Evolutionary conservation across 2,113 vertebrate species (phyloP), one percentile per base, ranked within the genome.

Genomic region (Albula goreensis): DNA sequence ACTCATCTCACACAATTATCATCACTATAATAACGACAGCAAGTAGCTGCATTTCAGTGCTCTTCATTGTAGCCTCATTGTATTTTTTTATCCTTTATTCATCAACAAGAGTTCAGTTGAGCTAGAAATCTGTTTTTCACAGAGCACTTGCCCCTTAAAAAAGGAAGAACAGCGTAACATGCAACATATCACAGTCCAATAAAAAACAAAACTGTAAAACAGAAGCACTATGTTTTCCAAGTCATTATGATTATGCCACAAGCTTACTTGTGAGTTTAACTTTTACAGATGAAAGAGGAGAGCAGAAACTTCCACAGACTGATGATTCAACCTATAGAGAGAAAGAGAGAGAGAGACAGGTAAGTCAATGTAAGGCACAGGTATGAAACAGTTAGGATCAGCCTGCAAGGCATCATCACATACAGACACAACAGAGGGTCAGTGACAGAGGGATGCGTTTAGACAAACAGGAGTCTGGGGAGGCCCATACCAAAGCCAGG

Each of bases 201-300:
- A 41, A 41, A 41, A 41, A 41, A 41, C 31, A 41, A 41, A 41
- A 41, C 31, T 41, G 31, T 41, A 1, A 41, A 41, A 41, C 31
- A 41, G 31, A 41, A 41, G 31, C 31, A 41, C 31, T 0, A 41
- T 41, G 31, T 41, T 41, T 41, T 41, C 31, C 31, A 41, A 41
- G 31, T 41, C 31, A 41, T 41, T 41, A 41, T 41, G 31, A 41
- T 41, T 41, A 41, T 41, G 31, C 31, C 31, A 41, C 31, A 41
- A 41, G 31, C 31, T 41, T 93, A 95, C 93, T 89, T 0, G 51
- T 83, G 81, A 15, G 48, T 89, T 93, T 78, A 90, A 81, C 49
- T 9, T 50, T 83, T 80, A 84, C 81, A 84, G 83, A 80, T 87
- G 77, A 10, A 22, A 81, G 41, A 84, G 78, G 85, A 87, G 85